Base-by-base conservation (phyloP, 2,113 vertebrate genomes). In the Microcebus ravelobensis region DNA sequence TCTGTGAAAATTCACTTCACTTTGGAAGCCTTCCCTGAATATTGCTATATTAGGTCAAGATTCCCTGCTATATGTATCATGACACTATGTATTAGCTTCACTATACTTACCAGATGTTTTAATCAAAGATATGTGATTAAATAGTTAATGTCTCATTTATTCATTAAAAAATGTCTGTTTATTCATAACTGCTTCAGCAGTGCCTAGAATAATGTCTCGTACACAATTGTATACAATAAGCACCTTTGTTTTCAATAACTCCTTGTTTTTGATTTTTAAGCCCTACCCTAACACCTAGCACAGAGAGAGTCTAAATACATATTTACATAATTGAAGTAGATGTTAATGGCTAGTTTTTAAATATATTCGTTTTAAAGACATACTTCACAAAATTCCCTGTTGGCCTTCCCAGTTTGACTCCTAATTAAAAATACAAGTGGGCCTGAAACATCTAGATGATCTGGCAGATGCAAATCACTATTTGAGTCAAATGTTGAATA, bases 401-500 rank as follows among this genome's bases (percentile, higher is more conserved):
- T 80, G 87, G 12, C 31, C 15, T 52, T 57, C n/a, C 6, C 15
- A 73, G 42, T 90, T 86, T 77, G 77, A 71, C 29, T 94, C 17
- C 50, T 93, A 77, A 77, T 82, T 1, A 68, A 76, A 85, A 87
- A 59, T 88, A 29, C 29, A 94, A 81, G 21, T 48, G 34, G 88
- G 42, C 18, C 55, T 8, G 20, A 20, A 52, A 42, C 82, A 5
- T 95, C 88, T 96, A 23, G 87, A 34, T 96, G 42, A 34, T 85
- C 73, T 79, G 61, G 80, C 63, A 96, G 59, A 92, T 96, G 71
- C 17, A 59, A 50, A 81, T 94, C 52, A 80, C 77, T 81, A 31
- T 84, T 96, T 70, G 77, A 97, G 52, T 70, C 65, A 92, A 67
- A 81, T 85, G 61, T 85, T 97, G 91, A 88, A 34, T 84, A 85